phyloP scores from a whole-genome alignment of 2,113 vertebrate genomes.

The Mionectes macconnelli region DNA sequence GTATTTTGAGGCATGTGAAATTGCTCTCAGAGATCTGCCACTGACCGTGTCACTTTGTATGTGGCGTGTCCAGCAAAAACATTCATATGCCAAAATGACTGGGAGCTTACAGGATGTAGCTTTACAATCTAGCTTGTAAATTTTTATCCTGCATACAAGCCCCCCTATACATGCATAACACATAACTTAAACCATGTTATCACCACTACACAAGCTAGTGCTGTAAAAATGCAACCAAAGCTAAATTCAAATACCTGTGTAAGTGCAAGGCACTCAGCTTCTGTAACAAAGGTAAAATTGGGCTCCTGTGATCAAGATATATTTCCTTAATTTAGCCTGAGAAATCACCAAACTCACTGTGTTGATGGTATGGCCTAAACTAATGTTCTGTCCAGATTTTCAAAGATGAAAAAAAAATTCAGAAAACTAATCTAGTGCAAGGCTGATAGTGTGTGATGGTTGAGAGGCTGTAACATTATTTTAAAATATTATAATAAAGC shows the following conservation, averaged over 20 bases:
- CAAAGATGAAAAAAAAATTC: slow-evolving; percentile 32
- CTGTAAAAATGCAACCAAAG: slow-evolving; percentile 46
- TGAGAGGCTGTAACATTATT: slow-evolving; percentile 37
- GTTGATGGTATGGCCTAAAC: slow-evolving; percentile 38
- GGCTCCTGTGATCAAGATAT: not conserved
- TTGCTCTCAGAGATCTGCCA: not conserved
- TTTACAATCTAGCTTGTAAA: not conserved
- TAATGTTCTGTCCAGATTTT: slow-evolving; percentile 46
- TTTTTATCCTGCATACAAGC: not conserved
- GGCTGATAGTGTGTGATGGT: slow-evolving; percentile 18
- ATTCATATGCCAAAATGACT: not conserved
- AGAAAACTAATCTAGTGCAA: slow-evolving; percentile 49
- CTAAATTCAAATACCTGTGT: slow-evolving; percentile 35
- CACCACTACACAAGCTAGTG: not conserved
- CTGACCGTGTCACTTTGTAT: not conserved
- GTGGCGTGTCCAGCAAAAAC: not conserved
- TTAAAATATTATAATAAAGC: slow-evolving; percentile 46
- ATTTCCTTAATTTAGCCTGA: slow-evolving; percentile 41
- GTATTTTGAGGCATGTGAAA: not conserved
- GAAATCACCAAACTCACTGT: slow-evolving; percentile 32
- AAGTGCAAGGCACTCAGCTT: slow-evolving; percentile 4
- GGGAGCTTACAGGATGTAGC: not conserved
- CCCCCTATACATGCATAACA: not conserved
- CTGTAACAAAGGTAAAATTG: slow-evolving; percentile 38
- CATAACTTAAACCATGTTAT: not conserved